phyloP scores from a whole-genome alignment of 2,888 invertebrate species.

The Nemotelus pantherinus region DNA sequence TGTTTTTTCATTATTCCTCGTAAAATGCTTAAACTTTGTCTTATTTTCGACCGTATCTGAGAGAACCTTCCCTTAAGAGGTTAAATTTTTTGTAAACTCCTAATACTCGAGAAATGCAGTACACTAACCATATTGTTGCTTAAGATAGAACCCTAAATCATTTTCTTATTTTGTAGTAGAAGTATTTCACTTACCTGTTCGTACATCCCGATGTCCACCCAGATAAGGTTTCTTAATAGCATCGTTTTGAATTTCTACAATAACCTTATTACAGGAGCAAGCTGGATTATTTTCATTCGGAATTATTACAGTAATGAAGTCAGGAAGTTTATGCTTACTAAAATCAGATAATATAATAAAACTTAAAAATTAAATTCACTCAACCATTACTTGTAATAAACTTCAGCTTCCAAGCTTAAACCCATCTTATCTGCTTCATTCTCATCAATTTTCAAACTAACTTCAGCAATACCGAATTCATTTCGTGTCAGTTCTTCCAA shows the following conservation, averaged over 20 bases:
- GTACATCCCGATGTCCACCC: constrained; percentile 81
- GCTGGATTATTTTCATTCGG: constrained; percentile 63
- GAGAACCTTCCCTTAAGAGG: no score
- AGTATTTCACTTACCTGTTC: constrained; percentile 67
- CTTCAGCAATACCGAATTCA: constrained; percentile 62
- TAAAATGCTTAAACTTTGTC: no score
- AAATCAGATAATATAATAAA: constrained; percentile 34
- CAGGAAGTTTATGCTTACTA: constrained; percentile 65
- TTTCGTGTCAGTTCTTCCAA: constrained; percentile 58
- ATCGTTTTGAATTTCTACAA: constrained; percentile 70
- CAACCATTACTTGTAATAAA: constrained; percentile 61
- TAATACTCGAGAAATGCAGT: no score
- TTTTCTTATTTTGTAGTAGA: no score
- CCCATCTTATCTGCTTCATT: constrained; percentile 40
- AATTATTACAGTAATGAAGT: constrained; percentile 69
- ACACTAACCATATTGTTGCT: no score
- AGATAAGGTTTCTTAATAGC: constrained; percentile 78
- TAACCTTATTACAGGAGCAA: constrained; percentile 64
- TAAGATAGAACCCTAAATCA: no score
- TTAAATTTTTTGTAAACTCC: no score
- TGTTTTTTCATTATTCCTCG: no score
- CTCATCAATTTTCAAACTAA: constrained; percentile 54
- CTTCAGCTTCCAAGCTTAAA: constrained; percentile 58
- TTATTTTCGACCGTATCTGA: no score
- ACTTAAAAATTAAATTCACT: background rate